Conservation (phyloP, 2,888 invertebrate species). For the Sinhomidia bicolor region DNA sequence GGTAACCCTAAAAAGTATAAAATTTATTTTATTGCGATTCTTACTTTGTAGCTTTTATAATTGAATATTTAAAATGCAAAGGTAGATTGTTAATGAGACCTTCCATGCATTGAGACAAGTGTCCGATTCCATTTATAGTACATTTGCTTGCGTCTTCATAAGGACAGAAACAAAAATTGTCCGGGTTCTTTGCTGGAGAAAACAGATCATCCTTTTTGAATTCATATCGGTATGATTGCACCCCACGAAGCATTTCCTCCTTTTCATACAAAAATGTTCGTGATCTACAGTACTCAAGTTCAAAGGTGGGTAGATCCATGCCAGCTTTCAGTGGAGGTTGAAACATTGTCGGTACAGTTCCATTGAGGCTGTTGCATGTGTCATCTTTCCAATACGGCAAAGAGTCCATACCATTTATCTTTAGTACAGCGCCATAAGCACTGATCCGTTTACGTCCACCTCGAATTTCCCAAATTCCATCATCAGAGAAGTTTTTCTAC, state of each 20-base stretch:
- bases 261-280: conserved; percentile 62
- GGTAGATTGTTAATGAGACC: too few species aligned
- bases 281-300: conserved; percentile 81
- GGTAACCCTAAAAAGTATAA: conserved; percentile 68
- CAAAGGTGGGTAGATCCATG: conserved; percentile 80
- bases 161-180: conserved; percentile 77
- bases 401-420: conserved; percentile 72
- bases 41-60: too few species aligned
- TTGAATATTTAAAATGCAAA: too few species aligned
- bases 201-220: conserved; percentile 68
- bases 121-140: conserved; percentile 67
- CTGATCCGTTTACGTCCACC: conserved; percentile 74
- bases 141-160: conserved; percentile 67
- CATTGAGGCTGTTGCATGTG: conserved; percentile 80
- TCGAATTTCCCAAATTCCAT: conserved; percentile 74
- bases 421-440: conserved; percentile 67
- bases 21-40: too few species aligned
- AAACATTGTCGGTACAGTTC: conserved; percentile 80
- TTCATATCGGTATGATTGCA: conserved; percentile 68
- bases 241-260: conserved; percentile 64
- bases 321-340: conserved; percentile 81
- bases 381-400: conserved; percentile 77
- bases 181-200: conserved; percentile 70
- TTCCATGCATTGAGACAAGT: conserved; percentile 71
- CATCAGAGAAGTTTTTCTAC: conserved; percentile 77